Evolutionary conservation across 1,140 invertebrate genomes (phyloP).

Genomic region (Zaprionus ghesquierei): DNA sequence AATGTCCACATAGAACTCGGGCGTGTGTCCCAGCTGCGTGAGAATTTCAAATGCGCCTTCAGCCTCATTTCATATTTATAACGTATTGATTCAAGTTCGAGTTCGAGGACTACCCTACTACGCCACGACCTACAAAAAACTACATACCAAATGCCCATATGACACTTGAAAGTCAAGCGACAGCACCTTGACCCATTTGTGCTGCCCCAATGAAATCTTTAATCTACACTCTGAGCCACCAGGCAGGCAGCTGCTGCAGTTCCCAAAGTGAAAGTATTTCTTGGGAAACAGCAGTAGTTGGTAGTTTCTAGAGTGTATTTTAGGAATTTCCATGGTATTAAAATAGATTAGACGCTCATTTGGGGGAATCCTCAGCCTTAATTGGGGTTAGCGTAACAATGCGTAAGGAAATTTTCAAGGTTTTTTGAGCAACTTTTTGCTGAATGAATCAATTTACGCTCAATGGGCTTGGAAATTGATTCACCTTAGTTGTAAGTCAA

Average conservation of each 20-base stretch:
- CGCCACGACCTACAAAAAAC: not conserved
- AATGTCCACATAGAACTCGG: conserved; percentile 89
- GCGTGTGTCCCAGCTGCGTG: conserved; percentile 87
- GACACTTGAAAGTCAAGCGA: conserved; percentile 56
- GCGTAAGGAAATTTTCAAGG: no score
- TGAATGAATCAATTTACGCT: not conserved
- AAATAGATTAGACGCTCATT: not conserved
- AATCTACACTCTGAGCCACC: not conserved
- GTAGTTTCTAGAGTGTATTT: not conserved
- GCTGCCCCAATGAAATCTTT: not conserved
- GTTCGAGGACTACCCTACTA: not conserved
- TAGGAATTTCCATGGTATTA: not conserved
- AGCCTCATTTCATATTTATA: conserved; percentile 59
- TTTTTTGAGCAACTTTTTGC: not conserved
- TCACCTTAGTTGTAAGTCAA: no score
- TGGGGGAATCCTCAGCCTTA: not conserved
- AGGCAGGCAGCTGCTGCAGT: conserved; percentile 27
- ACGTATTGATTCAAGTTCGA: conserved; percentile 53
- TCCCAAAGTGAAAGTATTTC: conserved; percentile 12
- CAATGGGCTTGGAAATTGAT: no score
- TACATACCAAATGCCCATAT: not conserved
- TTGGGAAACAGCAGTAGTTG: not conserved
- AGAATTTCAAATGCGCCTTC: conserved; percentile 51
- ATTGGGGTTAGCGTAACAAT: not conserved
- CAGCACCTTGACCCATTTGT: conserved; percentile 50